Base-by-base conservation (phyloP, 2,888 invertebrate genomes). In the Pantelozetes paolii region DNA sequence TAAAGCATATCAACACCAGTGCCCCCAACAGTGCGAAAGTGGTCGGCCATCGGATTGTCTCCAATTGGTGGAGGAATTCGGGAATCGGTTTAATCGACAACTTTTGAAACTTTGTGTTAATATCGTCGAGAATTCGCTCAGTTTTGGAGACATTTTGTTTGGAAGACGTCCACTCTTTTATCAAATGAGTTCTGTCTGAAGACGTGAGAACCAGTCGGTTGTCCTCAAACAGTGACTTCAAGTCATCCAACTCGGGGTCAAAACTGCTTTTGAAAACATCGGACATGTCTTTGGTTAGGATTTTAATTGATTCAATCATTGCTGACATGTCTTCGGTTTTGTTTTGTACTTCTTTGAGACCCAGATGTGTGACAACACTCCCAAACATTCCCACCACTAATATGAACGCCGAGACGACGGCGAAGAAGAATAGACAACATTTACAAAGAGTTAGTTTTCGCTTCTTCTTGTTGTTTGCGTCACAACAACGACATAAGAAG, bases 401-500 rank as follows among this genome's bases (percentile, higher is more conserved):
- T 90, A 76, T 91, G 92, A 84, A 85, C 85, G 79, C 15, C 79
- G 79, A 76, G 75, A 71, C 54, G 23, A 64, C 62, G 15, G 71
- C 71, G 36, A 76, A 74, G 20, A 76, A 45, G 48, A 72, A 72
- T 15, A 75, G 73, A 69, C 71, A 76, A 15, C 62, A 45, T 45
- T 75, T 75, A 30, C 75, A 75, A 28, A 70, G 70, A 3, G 74
- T 73, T 11, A 76, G 54, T 69, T 71, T 59, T 57, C 71, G 71
- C 32, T 69, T 75, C 40, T 92, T 91, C 74, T 93, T 88, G 78
- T 93, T 92, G 83, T 92, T 92, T 80, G 93, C 88, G 86, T 94
- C 94, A 87, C 95, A 95, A 85, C 96, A 96, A 85, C 95, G 87
- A 80, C 94, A 93, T 83, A 95, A 89, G 82, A 96, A 87, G 85